Conservation (phyloP, 2,113 vertebrate genomes). For the Australoheros scitulus region DNA sequence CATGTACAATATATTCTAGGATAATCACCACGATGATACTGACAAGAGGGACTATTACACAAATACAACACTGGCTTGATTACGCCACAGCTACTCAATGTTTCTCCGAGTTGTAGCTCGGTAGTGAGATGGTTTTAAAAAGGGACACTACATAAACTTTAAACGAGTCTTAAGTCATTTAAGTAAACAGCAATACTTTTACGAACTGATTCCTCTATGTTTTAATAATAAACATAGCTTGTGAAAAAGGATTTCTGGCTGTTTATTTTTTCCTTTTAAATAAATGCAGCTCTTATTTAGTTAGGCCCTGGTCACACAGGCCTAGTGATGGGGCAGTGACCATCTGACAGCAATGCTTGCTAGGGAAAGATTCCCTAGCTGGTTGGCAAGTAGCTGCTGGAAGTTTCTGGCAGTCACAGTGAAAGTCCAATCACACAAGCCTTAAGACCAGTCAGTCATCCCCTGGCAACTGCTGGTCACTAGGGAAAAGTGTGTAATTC, state of each 20-base stretch:
- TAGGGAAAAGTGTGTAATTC: neutral
- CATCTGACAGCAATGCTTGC: neutral
- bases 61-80: constrained; percentile 42
- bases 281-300: neutral
- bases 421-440: neutral
- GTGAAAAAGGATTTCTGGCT: neutral
- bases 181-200: constrained; percentile 13
- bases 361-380: neutral
- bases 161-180: constrained; percentile 10
- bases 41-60: constrained; percentile 56
- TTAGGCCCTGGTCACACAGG: neutral
- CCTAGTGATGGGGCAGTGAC: neutral
- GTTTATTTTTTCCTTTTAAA: constrained; percentile 7
- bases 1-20: constrained; percentile 19
- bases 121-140: constrained; percentile 21
- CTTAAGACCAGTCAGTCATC: neutral
- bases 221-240: constrained; percentile 9
- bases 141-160: constrained; percentile 30
- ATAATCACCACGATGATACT: constrained; percentile 47
- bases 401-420: neutral
- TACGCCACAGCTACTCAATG: constrained; percentile 27
- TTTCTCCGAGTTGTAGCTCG: constrained; percentile 18
- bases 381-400: neutral
- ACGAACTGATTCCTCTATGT: constrained; percentile 2
- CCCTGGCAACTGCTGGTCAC: neutral